Percentiles rank a stretch among this genome's conserved stretches.
Evolutionary conservation across 2,888 invertebrate species (phyloP).

Genomic region (Uloborus plumipes): DNA sequence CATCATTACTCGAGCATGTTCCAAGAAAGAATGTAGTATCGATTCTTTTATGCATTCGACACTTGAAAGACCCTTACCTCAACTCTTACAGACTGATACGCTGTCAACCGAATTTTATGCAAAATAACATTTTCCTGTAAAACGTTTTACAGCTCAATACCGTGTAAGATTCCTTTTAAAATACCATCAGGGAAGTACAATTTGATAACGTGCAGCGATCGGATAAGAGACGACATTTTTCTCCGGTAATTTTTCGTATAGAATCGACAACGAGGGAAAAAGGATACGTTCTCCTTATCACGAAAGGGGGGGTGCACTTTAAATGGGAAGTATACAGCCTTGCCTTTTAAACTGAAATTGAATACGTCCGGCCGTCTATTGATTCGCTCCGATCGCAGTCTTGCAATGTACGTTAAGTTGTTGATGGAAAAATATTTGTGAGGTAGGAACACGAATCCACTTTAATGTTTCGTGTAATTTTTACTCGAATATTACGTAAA

Average conservation of each 20-base stretch:
- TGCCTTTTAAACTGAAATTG: constrained; percentile 42
- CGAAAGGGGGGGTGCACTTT: constrained; percentile 4
- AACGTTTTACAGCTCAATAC: constrained; percentile 28
- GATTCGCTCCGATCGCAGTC: not conserved
- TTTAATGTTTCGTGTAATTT: no score
- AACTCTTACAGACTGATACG: constrained; percentile 9
- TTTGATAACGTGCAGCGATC: constrained; percentile 35
- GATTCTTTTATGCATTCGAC: no score
- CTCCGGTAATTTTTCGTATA: constrained; percentile 15
- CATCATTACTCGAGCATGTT: no score
- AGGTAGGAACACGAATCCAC: not conserved
- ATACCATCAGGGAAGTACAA: constrained; percentile 34
- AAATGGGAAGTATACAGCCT: constrained; percentile 24
- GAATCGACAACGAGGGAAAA: constrained; percentile 38
- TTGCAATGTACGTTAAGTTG: not conserved
- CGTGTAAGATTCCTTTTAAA: constrained; percentile 34
- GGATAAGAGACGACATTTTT: constrained; percentile 38
- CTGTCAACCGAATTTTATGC: constrained; percentile 35
- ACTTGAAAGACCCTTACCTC: no score
- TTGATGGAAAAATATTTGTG: not conserved
- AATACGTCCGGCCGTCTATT: not conserved
- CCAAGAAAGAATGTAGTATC: no score
- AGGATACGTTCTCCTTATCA: constrained; percentile 26
- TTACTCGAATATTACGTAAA: no score
- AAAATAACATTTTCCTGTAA: constrained; percentile 36